phyloP scores from a whole-genome alignment of 1,140 invertebrate genomes.

The Mercenaria mercenaria region DNA sequence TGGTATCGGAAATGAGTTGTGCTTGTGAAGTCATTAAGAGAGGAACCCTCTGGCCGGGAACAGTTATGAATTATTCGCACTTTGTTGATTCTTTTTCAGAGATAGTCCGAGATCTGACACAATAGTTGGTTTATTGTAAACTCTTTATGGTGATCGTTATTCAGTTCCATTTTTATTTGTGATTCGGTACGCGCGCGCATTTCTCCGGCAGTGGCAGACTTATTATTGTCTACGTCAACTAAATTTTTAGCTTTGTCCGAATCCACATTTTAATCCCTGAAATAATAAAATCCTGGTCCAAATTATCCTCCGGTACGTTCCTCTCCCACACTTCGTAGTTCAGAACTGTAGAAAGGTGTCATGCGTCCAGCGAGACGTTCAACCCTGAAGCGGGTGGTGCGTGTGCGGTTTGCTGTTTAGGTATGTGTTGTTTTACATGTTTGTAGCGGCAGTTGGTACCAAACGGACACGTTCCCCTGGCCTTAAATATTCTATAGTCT shows the following conservation, averaged over 20 bases:
- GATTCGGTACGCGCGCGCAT: conserved; percentile 34
- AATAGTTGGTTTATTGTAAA: neutral
- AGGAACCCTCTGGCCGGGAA: neutral
- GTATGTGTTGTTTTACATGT: neutral
- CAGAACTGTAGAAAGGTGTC: neutral
- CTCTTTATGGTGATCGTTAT: conserved; percentile 14
- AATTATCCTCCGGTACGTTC: neutral
- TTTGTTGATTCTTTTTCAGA: conserved; percentile 1
- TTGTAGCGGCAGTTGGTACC: neutral
- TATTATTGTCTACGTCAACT: neutral
- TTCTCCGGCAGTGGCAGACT: neutral
- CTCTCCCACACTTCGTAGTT: conserved; percentile 19
- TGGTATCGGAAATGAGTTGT: conserved; percentile 1
- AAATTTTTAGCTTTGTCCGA: neutral
- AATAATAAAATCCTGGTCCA: neutral
- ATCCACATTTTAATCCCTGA: conserved; percentile 4
- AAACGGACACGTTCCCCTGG: neutral
- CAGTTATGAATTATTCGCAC: conserved; percentile 26
- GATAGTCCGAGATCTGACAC: conserved; percentile 25
- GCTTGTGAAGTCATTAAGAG: conserved; percentile 14
- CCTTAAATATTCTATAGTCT: conserved; percentile 17
- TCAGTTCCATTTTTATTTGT: neutral
- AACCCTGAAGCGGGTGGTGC: neutral
- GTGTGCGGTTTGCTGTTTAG: neutral
- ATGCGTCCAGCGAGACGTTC: neutral